Base-by-base conservation (phyloP, 2,888 invertebrate genomes). In the Hydraecia micacea region DNA sequence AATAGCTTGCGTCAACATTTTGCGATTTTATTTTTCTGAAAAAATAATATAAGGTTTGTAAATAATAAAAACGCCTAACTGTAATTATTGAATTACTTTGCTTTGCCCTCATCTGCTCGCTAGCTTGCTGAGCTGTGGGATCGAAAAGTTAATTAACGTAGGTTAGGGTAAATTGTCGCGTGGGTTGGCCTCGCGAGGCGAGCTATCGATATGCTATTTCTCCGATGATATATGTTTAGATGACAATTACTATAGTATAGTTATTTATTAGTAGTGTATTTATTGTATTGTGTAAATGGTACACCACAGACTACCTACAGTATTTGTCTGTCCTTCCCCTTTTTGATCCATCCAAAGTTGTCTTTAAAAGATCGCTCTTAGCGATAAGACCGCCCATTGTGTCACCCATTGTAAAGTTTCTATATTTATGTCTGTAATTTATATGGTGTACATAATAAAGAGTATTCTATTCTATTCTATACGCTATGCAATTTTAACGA, bases 91-190 rank as follows among this genome's bases (percentile, higher is more conserved):
- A 55, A n/a, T 62, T 7, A 52, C 11, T 15, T 52, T 32, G 42
- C 7, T 66, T 6, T 55, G 28, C 58, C 46, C 7, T 71, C 15
- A 58, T 36, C 58, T 73, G 25, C 32, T 70, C 11, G 28, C 68
- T 32, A 65, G 49, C 15, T 73, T 58, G 25, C 11, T 65, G 49
- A 75, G 42, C 46, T 55, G 73, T 70, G 36, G 75, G 52, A 67
- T 67, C 62, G 70, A 63, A 62, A 49, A 42, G 18, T 67, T 55
- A 60, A 73, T 73, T 52, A 66, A 82, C 28, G 52, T 70, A 80
- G 77, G 71, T 71, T 62, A 68, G 77, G 62, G 32, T 66, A 55
- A 62, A 82, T 67, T 67, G 62, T 58, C 25, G 70, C 55, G 66
- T n/a, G 21, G 15, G 39, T 67, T 67, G 70, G 49, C 62, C 32